phyloP scores from a whole-genome alignment of 2,113 vertebrate species.

The Plotosus lineatus region DNA sequence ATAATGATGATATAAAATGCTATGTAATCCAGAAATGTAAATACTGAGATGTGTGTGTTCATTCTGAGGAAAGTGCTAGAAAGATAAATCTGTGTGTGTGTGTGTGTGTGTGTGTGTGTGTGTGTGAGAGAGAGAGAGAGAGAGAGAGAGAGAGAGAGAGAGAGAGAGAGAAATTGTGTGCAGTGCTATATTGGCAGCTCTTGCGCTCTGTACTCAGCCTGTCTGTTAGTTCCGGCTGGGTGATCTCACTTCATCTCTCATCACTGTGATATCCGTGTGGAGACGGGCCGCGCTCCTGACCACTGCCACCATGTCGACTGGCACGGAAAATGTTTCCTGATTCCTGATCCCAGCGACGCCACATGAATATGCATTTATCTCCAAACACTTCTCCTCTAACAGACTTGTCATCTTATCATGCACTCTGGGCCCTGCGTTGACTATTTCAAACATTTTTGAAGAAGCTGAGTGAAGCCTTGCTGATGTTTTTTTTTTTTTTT shows the following conservation, averaged over 20 bases:
- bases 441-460: neutral
- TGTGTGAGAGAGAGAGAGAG: neutral
- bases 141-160: neutral
- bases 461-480: neutral
- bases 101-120: slow-evolving; percentile 2
- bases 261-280: slow-evolving; percentile 60
- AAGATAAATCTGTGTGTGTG: neutral
- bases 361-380: slow-evolving; percentile 55
- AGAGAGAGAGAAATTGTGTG: slow-evolving; percentile 33
- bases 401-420: slow-evolving; percentile 43
- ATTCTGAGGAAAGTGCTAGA: neutral
- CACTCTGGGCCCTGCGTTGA: slow-evolving; percentile 30
- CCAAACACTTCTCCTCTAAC: slow-evolving; percentile 24
- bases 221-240: slow-evolving; percentile 68
- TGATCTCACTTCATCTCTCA: slow-evolving; percentile 60
- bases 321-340: slow-evolving; percentile 23
- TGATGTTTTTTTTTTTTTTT: neutral
- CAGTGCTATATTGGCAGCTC: slow-evolving; percentile 49
- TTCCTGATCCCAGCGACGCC: slow-evolving; percentile 39
- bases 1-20: too few species aligned
- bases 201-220: slow-evolving; percentile 56
- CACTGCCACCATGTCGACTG: slow-evolving; percentile 49
- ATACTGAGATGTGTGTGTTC: too few species aligned
- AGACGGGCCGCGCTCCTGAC: slow-evolving; percentile 56
- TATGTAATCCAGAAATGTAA: neutral